Evolutionary conservation across 1,140 invertebrate species (phyloP).

Genomic region (Drosophila parvula): DNA sequence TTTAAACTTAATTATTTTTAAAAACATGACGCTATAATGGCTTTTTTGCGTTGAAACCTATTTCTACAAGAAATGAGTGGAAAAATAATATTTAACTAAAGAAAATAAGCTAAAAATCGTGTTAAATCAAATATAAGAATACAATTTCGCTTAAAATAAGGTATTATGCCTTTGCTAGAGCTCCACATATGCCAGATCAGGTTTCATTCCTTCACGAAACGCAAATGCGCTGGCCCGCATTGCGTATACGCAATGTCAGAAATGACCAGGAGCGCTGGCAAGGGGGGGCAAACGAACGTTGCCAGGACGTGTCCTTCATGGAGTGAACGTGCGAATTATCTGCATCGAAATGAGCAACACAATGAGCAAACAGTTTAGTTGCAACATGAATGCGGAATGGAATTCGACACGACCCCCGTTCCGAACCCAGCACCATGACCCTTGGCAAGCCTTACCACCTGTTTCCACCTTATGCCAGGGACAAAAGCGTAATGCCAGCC

Average conservation of each 20-base stretch:
- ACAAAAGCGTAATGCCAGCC: conserved; percentile 16
- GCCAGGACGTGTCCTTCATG: conserved; percentile 22
- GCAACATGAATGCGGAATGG: conserved; percentile 39
- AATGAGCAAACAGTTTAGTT: conserved; percentile 46
- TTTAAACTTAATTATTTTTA: not conserved
- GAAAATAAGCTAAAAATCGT: not conserved
- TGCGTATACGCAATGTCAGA: conserved; percentile 36
- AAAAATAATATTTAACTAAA: not conserved
- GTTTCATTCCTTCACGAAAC: not conserved
- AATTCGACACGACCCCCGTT: conserved; percentile 27
- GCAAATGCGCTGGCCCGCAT: conserved; percentile 13
- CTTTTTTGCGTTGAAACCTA: not conserved
- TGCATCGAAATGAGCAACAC: conserved; percentile 46
- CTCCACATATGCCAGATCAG: not conserved
- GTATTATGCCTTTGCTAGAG: too few relatives aligned
- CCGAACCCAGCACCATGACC: conserved; percentile 1
- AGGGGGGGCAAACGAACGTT: not conserved
- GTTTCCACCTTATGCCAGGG: conserved; percentile 8
- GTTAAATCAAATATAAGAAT: not conserved
- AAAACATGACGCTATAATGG: conserved; percentile 11
- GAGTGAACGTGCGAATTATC: conserved; percentile 51
- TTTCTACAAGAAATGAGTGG: not conserved
- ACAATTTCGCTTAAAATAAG: not conserved
- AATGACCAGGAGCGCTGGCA: conserved; percentile 1
- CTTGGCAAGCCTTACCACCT: conserved; percentile 11